Percentiles rank a stretch among this genome's conserved stretches.
phyloP scores from a whole-genome alignment of 2,113 vertebrate genomes.

The Aphyosemion australe region DNA sequence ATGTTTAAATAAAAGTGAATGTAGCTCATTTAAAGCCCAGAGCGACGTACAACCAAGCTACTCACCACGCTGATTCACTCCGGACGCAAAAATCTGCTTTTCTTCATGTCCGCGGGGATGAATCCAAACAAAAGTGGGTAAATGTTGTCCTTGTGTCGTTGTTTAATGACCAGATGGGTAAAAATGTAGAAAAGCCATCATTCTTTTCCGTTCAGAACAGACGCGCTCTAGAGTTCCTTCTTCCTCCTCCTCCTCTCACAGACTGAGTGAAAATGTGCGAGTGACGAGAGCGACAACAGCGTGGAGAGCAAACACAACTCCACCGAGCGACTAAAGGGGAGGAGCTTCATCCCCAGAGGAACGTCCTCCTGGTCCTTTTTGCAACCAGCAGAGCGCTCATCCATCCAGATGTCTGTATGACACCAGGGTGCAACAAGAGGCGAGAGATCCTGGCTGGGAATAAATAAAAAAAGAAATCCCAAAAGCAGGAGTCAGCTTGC shows the following conservation, averaged over 20 bases:
- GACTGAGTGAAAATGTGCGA: conserved; percentile 50
- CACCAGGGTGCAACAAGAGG: conserved; percentile 41
- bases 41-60: conserved; percentile 1
- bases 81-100: conserved; percentile 51
- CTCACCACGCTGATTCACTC: conserved; percentile 64
- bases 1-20: too few relatives aligned
- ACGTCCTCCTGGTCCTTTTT: conserved; percentile 47
- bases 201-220: conserved; percentile 10
- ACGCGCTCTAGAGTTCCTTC: conserved; percentile 2
- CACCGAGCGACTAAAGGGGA: conserved; percentile 76
- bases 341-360: conserved; percentile 66
- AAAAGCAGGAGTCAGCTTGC: conserved; percentile 1
- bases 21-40: too few relatives aligned
- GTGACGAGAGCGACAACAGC: conserved; percentile 55
- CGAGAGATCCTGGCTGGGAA: too few relatives aligned
- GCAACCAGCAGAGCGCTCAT: conserved; percentile 65
- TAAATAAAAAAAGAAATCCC: background rate
- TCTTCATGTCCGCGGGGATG: conserved; percentile 55
- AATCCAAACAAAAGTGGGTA: conserved; percentile 19
- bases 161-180: conserved; percentile 6
- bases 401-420: conserved; percentile 58
- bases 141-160: background rate
- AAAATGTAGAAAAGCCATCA: background rate
- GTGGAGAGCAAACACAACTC: conserved; percentile 50
- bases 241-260: conserved; percentile 1